These are phyloP conservation scores for Scomber japonicus DNA, from an alignment of 2,113 vertebrate genomes.

Conservation along the genomic window DNA sequence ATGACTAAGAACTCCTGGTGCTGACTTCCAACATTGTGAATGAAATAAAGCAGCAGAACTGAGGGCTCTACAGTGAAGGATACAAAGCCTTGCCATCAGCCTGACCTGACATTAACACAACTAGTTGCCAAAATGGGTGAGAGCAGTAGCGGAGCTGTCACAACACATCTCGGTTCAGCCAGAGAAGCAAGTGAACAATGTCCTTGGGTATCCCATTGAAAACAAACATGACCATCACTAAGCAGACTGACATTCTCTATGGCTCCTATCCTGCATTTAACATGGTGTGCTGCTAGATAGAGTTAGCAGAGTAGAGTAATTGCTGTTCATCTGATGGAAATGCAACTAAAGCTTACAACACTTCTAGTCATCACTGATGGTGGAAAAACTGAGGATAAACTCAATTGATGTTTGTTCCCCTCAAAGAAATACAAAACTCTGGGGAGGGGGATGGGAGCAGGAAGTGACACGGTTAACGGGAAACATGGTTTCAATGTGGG, in stretches of 20 bases:
- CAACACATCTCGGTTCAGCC: constrained; percentile 22
- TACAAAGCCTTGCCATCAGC: constrained; percentile 36
- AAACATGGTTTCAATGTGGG: not conserved
- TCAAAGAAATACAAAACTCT: not conserved
- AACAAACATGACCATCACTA: constrained; percentile 30
- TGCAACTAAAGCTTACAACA: not conserved
- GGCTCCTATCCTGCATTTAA: not conserved
- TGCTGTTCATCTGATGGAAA: constrained; percentile 13
- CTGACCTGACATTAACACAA: constrained; percentile 38
- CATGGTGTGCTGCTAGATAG: not conserved
- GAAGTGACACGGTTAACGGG: not conserved
- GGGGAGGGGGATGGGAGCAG: not conserved
- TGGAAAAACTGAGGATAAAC: constrained; percentile 5
- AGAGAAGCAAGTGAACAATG: constrained; percentile 33
- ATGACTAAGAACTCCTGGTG: constrained; percentile 34
- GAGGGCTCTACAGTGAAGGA: constrained; percentile 7
- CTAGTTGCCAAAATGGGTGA: constrained; percentile 22
- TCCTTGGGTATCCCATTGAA: not conserved
- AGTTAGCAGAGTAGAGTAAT: constrained; percentile 34
- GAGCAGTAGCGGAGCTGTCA: constrained; percentile 15
- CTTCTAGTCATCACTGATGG: not conserved
- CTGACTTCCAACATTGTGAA: constrained; percentile 28
- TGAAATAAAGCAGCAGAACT: constrained; percentile 37
- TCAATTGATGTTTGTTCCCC: not conserved
- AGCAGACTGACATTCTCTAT: constrained; percentile 1